Evolutionary conservation across 2,888 invertebrate species (phyloP).

Genomic region (Leucophenga montana): DNA sequence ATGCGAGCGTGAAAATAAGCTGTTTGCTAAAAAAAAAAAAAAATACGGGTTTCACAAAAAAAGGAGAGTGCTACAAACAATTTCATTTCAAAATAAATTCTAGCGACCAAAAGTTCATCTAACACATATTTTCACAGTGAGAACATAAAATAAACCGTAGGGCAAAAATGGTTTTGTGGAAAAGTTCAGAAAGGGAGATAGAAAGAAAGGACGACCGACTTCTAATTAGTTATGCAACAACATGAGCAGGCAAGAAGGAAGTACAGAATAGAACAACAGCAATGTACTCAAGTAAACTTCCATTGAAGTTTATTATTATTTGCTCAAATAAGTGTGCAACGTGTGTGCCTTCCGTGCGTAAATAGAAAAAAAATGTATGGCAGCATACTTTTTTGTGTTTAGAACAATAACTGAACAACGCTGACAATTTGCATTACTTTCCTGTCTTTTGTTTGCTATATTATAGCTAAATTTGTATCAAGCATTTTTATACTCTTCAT

Average conservation of each 20-base stretch:
- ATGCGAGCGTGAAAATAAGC: no score
- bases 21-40: no score
- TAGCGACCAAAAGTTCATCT: background rate
- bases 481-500: no score
- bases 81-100: background rate
- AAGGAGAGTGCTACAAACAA: no score
- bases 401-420: background rate
- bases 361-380: background rate
- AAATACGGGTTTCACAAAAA: no score
- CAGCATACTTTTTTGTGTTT: background rate
- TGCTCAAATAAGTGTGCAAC: slow-evolving; percentile 41
- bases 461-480: no score
- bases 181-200: background rate
- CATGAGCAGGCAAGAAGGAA: background rate
- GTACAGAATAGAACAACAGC: background rate
- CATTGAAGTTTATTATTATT: slow-evolving; percentile 47
- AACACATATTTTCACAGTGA: background rate
- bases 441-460: background rate
- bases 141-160: background rate
- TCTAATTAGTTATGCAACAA: slow-evolving; percentile 30
- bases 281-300: background rate
- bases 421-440: background rate
- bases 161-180: no score
- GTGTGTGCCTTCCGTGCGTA: background rate
- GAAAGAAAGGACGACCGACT: background rate